These are phyloP conservation scores for Oryzias sinensis DNA, from an alignment of 2,797 vertebrate species.

Conservation along the genomic window DNA sequence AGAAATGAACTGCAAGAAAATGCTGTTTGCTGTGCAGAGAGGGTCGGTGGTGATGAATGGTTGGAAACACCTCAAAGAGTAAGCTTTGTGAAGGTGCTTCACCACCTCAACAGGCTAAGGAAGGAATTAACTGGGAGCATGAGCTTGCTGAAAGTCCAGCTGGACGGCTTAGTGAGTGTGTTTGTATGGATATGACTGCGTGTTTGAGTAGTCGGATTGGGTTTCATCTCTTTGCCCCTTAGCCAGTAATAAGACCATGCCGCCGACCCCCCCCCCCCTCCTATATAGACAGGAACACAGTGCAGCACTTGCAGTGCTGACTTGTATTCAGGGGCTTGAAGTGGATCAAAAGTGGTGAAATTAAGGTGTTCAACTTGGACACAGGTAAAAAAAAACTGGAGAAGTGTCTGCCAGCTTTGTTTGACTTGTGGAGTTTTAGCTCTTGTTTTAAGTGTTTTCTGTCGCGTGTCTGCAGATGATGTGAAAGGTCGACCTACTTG, in stretches of 20 bases:
- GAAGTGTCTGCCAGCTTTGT: not conserved
- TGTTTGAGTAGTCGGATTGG: constrained; percentile 43
- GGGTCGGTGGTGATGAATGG: constrained; percentile 8
- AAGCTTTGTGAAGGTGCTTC: constrained; percentile 29
- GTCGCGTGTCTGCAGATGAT: not conserved
- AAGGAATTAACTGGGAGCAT: constrained; percentile 43
- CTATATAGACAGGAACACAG: constrained; percentile 16
- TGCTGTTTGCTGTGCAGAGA: constrained; percentile 33
- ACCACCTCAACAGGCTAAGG: constrained; percentile 34
- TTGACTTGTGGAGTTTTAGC: not conserved
- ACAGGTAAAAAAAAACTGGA: constrained; percentile 40
- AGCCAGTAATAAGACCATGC: constrained; percentile 38
- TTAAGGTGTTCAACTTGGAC: constrained; percentile 21
- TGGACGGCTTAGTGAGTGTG: constrained; percentile 1
- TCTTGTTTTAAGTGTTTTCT: not conserved
- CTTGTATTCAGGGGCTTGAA: constrained; percentile 19
- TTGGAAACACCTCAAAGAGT: constrained; percentile 43
- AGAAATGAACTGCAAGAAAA: constrained; percentile 25
- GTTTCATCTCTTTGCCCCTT: constrained; percentile 41
- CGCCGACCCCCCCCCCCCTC: constrained; percentile 9
- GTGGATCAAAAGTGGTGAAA: constrained; percentile 23
- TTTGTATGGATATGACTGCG: constrained; percentile 4
- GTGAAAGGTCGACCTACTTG: too few relatives aligned
- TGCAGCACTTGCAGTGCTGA: constrained; percentile 8
- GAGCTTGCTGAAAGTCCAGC: constrained; percentile 49